These are phyloP conservation scores for Sturnira hondurensis DNA, from an alignment of 2,113 vertebrate genomes.

Conservation along the genomic window DNA sequence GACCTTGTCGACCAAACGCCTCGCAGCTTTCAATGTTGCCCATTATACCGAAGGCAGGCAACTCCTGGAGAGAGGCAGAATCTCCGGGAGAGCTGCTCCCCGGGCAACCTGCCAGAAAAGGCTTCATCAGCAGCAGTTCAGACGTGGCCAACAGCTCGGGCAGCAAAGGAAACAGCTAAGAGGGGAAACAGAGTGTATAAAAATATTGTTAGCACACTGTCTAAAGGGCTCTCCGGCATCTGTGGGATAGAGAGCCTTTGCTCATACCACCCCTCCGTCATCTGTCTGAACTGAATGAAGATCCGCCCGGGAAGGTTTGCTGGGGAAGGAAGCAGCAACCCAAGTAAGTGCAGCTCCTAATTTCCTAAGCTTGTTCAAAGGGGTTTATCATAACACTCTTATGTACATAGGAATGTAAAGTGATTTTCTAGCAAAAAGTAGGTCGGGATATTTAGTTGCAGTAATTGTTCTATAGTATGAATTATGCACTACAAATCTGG, in stretches of 20 bases:
- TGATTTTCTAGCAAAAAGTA: slow-evolving; percentile 42
- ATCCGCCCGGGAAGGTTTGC: background rate
- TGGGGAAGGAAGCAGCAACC: background rate
- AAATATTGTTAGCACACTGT: slow-evolving; percentile 74
- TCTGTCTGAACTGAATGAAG: slow-evolving; percentile 29
- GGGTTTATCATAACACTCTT: slow-evolving; percentile 35
- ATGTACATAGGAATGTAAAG: slow-evolving; percentile 46
- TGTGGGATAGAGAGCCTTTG: slow-evolving; percentile 54
- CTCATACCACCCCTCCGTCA: slow-evolving; percentile 26
- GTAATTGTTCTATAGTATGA: slow-evolving; percentile 53
- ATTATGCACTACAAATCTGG: slow-evolving; percentile 46
- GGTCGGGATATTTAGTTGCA: slow-evolving; percentile 43
- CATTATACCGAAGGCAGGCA: slow-evolving; percentile 84
- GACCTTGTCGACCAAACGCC: slow-evolving; percentile 84
- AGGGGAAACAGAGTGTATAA: slow-evolving; percentile 25
- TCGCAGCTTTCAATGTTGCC: slow-evolving; percentile 84
- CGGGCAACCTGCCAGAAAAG: slow-evolving; percentile 82
- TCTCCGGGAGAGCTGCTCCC: slow-evolving; percentile 78
- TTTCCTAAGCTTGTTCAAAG: background rate
- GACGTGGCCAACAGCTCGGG: slow-evolving; percentile 74
- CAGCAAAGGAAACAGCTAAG: slow-evolving; percentile 72
- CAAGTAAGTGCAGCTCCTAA: background rate
- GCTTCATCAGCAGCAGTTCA: slow-evolving; percentile 72
- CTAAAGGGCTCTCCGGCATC: slow-evolving; percentile 72
- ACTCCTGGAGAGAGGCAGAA: slow-evolving; percentile 82